Evolutionary conservation across 1,140 invertebrate genomes (phyloP).

Genomic region (Leptinotarsa texana): DNA sequence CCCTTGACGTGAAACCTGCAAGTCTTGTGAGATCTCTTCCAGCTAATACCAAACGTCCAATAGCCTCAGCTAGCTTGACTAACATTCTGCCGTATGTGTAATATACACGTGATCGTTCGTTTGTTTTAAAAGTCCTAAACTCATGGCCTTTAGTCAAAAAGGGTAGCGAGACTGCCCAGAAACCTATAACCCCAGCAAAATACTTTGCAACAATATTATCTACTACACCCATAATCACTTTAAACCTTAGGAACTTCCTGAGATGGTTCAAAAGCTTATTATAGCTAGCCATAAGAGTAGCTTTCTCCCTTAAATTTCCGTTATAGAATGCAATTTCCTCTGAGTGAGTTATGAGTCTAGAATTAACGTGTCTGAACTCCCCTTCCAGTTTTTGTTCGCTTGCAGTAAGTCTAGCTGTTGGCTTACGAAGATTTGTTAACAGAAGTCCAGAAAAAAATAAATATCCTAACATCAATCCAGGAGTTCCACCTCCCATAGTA

Average conservation of each 20-base stretch:
- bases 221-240: conserved; percentile 89
- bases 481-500: conserved; percentile 81
- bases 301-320: conserved; percentile 87
- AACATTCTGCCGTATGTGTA: conserved; percentile 97
- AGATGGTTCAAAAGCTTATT: conserved; percentile 88
- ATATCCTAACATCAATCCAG: conserved; percentile 83
- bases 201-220: conserved; percentile 98
- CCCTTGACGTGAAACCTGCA: conserved; percentile 90
- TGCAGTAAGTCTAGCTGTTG: conserved; percentile 87
- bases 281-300: conserved; percentile 86
- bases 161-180: conserved; percentile 91
- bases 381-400: conserved; percentile 96
- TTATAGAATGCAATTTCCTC: conserved; percentile 98
- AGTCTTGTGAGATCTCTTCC: conserved; percentile 92
- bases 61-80: conserved; percentile 94
- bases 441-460: conserved; percentile 81
- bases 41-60: conserved; percentile 90
- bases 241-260: conserved; percentile 87
- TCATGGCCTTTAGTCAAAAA: conserved; percentile 66
- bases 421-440: conserved; percentile 79
- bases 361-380: conserved; percentile 96
- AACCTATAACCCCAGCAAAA: conserved; percentile 92
- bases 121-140: conserved; percentile 4
- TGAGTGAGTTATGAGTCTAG: conserved; percentile 93
- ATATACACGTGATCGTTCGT: conserved; percentile 70